Evolutionary conservation across 1,140 invertebrate genomes (phyloP), one percentile per base, ranked within the genome.

Genomic region (Tetraneura akinire): DNA sequence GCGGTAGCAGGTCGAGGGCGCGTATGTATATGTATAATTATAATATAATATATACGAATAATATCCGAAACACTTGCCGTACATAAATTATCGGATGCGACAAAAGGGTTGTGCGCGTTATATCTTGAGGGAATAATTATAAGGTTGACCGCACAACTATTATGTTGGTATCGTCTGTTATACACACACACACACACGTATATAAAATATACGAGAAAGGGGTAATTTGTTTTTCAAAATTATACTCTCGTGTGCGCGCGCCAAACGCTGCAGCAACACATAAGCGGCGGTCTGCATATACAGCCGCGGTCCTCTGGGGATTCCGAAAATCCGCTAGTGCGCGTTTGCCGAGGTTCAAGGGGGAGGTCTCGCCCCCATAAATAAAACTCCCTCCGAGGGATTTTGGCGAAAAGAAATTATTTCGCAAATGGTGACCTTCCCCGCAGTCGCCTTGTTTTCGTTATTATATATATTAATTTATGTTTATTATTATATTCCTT

Each of bases 81-180:
- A 62, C 74, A 78, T 78, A 78, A 78, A 78, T 78, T 78, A 62
- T 78, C 37, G 74, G n/a, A 60, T 26, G 37, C 74, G 9, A 18
- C 74, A 78, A 78, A 78, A 78, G 74, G 74, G 74, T 78, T 78
- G 74, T 51, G 21, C 18, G 42, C 37, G n/a, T 10, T 26, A 29
- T 78, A 62, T 78, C 74, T 78, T 78, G 53, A 62, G 74, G 74
- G 74, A 78, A 78, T 78, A 78, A 78, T 78, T 78, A 78, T 78
- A 78, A 78, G 74, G 74, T 78, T 78, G 74, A 78, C 74, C 74
- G 55, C 74, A 78, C 74, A 78, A 55, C 74, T 78, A 78, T 78
- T 78, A 78, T 18, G 45, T 16, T 29, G 21, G 64, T 1, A n/a
- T 6, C 11, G 62, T n/a, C n/a, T n/a, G n/a, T n/a, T n/a, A n/a